Base-by-base conservation (phyloP, 1,140 invertebrate genomes). In the Microplitis mediator region DNA sequence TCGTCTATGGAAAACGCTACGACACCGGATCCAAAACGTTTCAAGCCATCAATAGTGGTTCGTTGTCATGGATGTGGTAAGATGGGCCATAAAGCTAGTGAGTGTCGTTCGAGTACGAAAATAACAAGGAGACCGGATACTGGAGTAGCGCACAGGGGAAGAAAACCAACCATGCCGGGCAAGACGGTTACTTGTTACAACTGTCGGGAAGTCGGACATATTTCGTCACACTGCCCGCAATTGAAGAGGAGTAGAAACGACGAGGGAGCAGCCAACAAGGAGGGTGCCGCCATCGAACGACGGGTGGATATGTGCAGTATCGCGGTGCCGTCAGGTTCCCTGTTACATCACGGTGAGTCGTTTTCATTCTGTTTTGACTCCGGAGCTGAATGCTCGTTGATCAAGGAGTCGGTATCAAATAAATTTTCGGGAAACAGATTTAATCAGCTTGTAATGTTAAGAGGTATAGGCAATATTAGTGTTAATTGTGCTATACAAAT, bases 281-380 rank as follows among this genome's bases (percentile, higher is more conserved):
- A 11, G 16, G 50, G 32, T 4, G 13, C 14, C 34, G 5, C 4
- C 34, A 39, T 3, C 14, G 69, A 56, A 51, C 50, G 70, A 4
- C 62, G 51, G 35, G 52, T 71, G 35, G 39, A 69, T 8, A 14
- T 71, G 6, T 67, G 71, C 45, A 23, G 13, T 16, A 34, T 67
- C 4, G 14, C 9, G n/a, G n/a, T 36, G 50, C 16, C 61, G 4
- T 34, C 52, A 9, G 75, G 72, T 16, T 5, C 3, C 6, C 23
- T 72, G 31, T 2, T 1, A 3, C 69, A 74, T 11, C 31, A 2
- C 0, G 75, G 62, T 76, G 75, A 74, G 73, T 34, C 14, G n/a
- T 76, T 62, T 60, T 9, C 4, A 60, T 76, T 74, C 66, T 71
- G 52, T 61, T 74, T 69, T 50, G 61, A 76, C 56, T 74, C 75